Base-by-base conservation (phyloP, 2,797 vertebrate genomes). In the Pseudotriccus pelzelni region DNA sequence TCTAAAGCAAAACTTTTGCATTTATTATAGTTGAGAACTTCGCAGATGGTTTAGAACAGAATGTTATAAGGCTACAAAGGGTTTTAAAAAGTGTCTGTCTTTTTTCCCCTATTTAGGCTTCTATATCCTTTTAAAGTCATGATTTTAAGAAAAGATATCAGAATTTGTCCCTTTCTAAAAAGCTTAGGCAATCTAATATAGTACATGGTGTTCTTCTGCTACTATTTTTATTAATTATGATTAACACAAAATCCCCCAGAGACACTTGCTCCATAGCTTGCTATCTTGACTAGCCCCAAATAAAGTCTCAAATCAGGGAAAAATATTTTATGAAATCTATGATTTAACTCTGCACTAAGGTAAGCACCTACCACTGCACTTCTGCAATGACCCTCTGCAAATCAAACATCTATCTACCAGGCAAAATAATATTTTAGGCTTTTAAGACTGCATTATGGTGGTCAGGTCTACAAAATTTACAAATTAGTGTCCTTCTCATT, bases 51-150 rank as follows among this genome's bases (percentile, higher is more conserved):
- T 87, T 80, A 76, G 55, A 80, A 73, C 10, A 66, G 43, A 87
- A 78, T 0, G 0, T 24, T 59, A 7, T 34, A 67, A 55, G 14
- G 11, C 7, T 53, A 58, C 7, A 52, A 49, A 37, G 2, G 20
- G 6, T 34, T 80, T 89, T 27, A 1, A 62, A 75, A 59, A n/a
- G 11, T 24, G 27, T 32, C 11, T 43, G 18, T 3, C 8, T 72
- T n/a, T 34, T 28, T 7, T 2, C 18, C 56, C 19, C 34, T 60
- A 13, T 20, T 59, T 74, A 46, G 32, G 25, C 12, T 60, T 87
- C 37, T 59, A 34, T 50, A 69, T 27, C 6, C 7, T 27, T 84
- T 82, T 36, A 47, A 17, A 84, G 46, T 64, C 6, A 84, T 4
- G 4, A n/a, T 73, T 92, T 81, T 63, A 62, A 56, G 21, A 75